Conservation (phyloP, 2,888 invertebrate species). For the Scaeva pyrastri region DNA sequence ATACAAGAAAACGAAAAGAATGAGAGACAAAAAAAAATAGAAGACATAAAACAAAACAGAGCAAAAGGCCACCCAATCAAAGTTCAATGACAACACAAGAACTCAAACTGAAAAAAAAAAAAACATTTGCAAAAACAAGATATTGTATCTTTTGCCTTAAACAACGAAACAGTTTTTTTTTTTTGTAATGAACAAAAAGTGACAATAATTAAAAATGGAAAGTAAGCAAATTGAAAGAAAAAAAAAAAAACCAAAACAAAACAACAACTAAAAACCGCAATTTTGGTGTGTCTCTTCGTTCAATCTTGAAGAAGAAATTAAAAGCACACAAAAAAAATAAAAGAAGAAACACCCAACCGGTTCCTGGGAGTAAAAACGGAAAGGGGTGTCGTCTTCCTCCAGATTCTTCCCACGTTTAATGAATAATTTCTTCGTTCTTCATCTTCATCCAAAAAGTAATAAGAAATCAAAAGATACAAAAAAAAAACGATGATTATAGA, state of each 20-base stretch:
- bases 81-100: constrained; percentile 72
- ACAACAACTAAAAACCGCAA: background rate
- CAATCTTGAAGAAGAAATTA: background rate
- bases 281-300: background rate
- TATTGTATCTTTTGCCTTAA: constrained; percentile 21
- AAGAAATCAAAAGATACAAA: background rate
- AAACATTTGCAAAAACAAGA: constrained; percentile 18
- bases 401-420: constrained; percentile 14
- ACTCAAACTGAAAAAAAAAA: constrained; percentile 22
- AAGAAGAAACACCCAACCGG: constrained; percentile 46
- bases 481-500: constrained; percentile 12
- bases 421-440: constrained; percentile 4
- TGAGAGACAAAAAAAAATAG: background rate
- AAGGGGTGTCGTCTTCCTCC: constrained; percentile 45
- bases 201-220: constrained; percentile 66
- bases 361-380: constrained; percentile 56
- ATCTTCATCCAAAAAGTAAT: background rate
- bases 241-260: background rate
- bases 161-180: background rate
- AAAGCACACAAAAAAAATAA: constrained; percentile 26
- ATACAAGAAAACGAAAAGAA: background rate
- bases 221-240: constrained; percentile 58
- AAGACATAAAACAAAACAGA: constrained; percentile 4
- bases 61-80: constrained; percentile 59
- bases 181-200: background rate